A percentile compares a stretch with the other conserved stretches of the same genome.
Evolutionary conservation across 2,113 vertebrate genomes (phyloP).

Genomic region (Urocynchramus pylzowi): DNA sequence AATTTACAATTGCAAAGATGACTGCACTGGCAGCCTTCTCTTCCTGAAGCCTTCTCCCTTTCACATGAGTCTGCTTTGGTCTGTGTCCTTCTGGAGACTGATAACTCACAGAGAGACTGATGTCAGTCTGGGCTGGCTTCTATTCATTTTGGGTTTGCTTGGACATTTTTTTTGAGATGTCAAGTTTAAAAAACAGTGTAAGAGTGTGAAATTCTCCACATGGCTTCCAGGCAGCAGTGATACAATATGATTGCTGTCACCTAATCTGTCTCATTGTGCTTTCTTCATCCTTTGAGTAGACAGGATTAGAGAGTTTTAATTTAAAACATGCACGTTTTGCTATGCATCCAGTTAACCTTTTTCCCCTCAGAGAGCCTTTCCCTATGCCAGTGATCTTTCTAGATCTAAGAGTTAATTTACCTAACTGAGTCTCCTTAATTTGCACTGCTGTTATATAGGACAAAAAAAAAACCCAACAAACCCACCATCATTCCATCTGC

Average conservation of each 20-base stretch:
- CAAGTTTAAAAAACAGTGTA: not conserved
- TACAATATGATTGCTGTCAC: not conserved
- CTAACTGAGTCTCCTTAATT: conserved; percentile 18
- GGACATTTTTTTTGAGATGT: not conserved
- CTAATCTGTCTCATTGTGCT: conserved; percentile 27
- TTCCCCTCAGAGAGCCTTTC: conserved; percentile 10
- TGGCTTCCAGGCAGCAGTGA: not conserved
- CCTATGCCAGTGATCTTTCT: not conserved
- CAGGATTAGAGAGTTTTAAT: conserved; percentile 44
- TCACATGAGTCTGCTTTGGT: not conserved
- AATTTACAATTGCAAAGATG: not conserved
- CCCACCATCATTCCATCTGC: not conserved
- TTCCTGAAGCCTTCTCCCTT: not conserved
- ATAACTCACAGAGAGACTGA: not conserved
- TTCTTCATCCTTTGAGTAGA: conserved; percentile 48
- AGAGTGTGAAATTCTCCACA: not conserved
- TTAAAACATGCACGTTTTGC: conserved; percentile 49
- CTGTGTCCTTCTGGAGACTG: not conserved
- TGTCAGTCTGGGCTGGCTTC: not conserved
- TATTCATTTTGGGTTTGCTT: not conserved
- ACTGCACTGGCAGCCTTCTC: not conserved
- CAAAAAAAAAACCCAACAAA: not conserved
- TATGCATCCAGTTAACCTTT: conserved; percentile 49
- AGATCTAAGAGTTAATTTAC: conserved; percentile 38
- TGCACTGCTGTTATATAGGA: not conserved